These are phyloP conservation scores for Iguana delicatissima DNA, from an alignment of 2,797 vertebrate species.

Conservation along the genomic window DNA sequence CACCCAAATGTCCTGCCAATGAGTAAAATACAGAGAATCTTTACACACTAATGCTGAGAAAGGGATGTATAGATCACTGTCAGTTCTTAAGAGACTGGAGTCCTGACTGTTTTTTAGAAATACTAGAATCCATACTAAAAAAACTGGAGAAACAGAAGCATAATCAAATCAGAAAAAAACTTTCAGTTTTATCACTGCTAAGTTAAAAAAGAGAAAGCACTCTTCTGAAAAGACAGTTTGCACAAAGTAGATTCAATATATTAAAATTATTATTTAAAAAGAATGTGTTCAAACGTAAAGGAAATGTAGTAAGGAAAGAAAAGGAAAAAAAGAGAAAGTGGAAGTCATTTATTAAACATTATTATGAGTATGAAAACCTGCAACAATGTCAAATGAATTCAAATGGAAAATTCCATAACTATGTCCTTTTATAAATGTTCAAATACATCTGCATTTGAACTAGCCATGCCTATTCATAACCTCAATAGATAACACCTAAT, in stretches of 20 bases:
- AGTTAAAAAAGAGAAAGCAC: not conserved
- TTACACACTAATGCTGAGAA: not conserved
- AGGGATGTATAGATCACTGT: not conserved
- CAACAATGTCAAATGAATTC: conserved; percentile 1
- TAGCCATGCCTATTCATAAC: not conserved
- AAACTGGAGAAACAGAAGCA: not conserved
- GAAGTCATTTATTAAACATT: not conserved
- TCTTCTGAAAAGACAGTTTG: not conserved
- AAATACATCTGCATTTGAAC: conserved; percentile 8
- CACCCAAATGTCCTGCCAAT: not conserved
- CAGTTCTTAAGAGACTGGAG: not conserved
- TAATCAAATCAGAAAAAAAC: not conserved
- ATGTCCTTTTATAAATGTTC: not conserved
- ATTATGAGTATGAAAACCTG: not conserved
- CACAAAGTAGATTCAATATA: not conserved
- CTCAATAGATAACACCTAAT: not conserved
- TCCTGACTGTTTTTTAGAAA: not conserved
- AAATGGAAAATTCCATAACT: not conserved
- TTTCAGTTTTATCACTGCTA: not conserved
- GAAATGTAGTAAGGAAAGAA: not conserved
- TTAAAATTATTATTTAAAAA: not conserved
- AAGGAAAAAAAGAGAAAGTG: not conserved
- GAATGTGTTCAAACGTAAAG: conserved; percentile 5
- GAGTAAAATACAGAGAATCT: not conserved
- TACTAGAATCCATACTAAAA: not conserved